Evolutionary conservation across 2,888 invertebrate species (phyloP), one percentile per base, ranked within the genome.

Genomic region (Eilema depressum): DNA sequence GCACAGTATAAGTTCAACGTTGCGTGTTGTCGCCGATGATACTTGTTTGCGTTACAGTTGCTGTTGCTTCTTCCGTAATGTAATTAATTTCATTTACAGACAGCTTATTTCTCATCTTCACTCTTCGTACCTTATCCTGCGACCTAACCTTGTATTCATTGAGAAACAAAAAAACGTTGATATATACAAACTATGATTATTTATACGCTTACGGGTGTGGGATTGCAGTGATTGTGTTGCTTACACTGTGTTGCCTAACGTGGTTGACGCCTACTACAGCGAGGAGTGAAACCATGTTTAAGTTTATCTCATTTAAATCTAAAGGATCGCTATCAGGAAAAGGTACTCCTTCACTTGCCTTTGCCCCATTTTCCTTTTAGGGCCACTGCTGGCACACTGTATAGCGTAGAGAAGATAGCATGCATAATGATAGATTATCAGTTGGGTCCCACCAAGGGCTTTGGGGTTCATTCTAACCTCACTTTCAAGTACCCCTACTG

Each of bases 151-250:
- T 53, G 53, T 53, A 53, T n/a, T 53, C 53, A 10, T 47, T 47
- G 47, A 20, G 47, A 47, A 47, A 53, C 53, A 53, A 53, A n/a
- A 37, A 53, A 20, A n/a, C 66, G 64, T 20, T 66, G 30, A 60
- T 69, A 71, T 5, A 53, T 70, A 68, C n/a, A 26, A 66, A 75
- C 25, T 64, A 53, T 53, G 53, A 53, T 53, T 53, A 53, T 53
- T 53, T 53, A 53, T 53, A 20, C 53, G 53, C 53, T n/a, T n/a
- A n/a, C 53, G 53, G n/a, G 53, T 53, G 53, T 53, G 53, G 53
- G 53, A 53, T 53, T 53, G 53, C 53, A 2, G 10, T 53, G 53
- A 53, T 10, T 53, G 53, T 53, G 53, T 53, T 53, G 53, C 53
- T 53, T n/a, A 53, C n/a, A 53, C 20, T 53, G 53, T n/a, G n/a